Percentiles rank a stretch among this genome's conserved stretches.
phyloP scores from a whole-genome alignment of 2,113 vertebrate genomes.

The Cyprinodon brontotheroides region DNA sequence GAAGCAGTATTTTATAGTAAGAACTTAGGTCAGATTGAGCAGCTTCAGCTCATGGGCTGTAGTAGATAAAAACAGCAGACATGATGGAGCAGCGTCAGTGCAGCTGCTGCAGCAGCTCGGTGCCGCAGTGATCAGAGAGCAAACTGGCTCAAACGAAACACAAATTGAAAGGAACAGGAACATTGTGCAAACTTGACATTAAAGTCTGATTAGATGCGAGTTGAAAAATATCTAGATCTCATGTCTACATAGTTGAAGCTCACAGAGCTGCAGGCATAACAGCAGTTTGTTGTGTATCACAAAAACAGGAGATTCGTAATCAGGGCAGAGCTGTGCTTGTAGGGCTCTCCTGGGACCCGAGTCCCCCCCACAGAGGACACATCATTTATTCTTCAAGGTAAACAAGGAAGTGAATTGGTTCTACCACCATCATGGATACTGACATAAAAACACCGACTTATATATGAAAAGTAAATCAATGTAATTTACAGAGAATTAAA shows the following conservation, averaged over 20 bases:
- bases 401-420: constrained; percentile 18
- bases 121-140: constrained; percentile 42
- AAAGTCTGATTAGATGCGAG: constrained; percentile 57
- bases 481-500: too few relatives aligned
- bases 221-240: constrained; percentile 21
- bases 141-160: constrained; percentile 36
- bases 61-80: constrained; percentile 18
- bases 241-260: constrained; percentile 34
- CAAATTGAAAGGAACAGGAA: constrained; percentile 49
- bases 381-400: constrained; percentile 46
- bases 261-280: background rate
- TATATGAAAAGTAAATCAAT: too few relatives aligned
- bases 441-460: background rate
- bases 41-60: constrained; percentile 24
- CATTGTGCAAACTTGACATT: constrained; percentile 43
- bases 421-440: background rate
- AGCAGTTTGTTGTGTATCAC: constrained; percentile 38
- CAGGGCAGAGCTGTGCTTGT: constrained; percentile 41
- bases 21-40: constrained; percentile 27
- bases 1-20: constrained; percentile 23
- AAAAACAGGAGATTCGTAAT: constrained; percentile 47
- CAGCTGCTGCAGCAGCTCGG: constrained; percentile 18
- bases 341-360: constrained; percentile 33
- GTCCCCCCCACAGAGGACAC: constrained; percentile 17
- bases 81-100: constrained; percentile 26